Conservation (phyloP, 2,888 invertebrate genomes). For the Papilio protenor region DNA sequence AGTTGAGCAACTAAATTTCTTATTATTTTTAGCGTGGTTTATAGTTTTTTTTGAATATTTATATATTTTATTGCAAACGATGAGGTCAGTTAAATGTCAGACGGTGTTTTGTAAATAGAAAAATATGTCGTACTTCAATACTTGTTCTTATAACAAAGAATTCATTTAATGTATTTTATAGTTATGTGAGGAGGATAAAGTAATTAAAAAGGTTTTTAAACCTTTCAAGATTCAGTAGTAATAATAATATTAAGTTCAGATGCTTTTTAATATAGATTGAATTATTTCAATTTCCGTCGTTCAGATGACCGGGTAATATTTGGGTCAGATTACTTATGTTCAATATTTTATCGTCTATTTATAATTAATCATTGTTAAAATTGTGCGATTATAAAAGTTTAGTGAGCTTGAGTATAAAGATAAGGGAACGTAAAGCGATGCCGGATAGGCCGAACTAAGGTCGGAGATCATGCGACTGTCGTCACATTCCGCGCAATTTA, state of each 20-base stretch:
- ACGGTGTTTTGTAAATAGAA: slow-evolving; percentile 3
- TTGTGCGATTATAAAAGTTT: not conserved
- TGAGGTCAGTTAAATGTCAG: slow-evolving; percentile 14
- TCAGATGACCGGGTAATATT: not conserved
- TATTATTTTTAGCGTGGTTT: not conserved
- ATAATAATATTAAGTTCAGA: too few species aligned
- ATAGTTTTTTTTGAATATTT: not conserved
- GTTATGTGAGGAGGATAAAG: too few species aligned
- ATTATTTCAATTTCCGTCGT: too few species aligned
- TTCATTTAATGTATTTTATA: too few species aligned
- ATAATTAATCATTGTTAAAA: not conserved
- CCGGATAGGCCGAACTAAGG: slow-evolving; percentile 8
- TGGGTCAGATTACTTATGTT: not conserved
- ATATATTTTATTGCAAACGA: slow-evolving; percentile 1
- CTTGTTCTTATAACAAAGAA: not conserved
- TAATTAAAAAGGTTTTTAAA: too few species aligned
- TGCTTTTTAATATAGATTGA: too few species aligned
- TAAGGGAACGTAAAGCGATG: slow-evolving; percentile 13
- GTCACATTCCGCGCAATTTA: slow-evolving; percentile 36
- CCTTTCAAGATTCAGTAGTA: too few species aligned
- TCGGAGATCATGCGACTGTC: slow-evolving; percentile 39
- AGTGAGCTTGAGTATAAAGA: slow-evolving; percentile 3
- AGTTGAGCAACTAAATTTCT: not conserved
- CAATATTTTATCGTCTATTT: not conserved
- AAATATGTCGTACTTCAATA: not conserved